Conservation (phyloP, 1,140 invertebrate species). For the Dryas iulia region DNA sequence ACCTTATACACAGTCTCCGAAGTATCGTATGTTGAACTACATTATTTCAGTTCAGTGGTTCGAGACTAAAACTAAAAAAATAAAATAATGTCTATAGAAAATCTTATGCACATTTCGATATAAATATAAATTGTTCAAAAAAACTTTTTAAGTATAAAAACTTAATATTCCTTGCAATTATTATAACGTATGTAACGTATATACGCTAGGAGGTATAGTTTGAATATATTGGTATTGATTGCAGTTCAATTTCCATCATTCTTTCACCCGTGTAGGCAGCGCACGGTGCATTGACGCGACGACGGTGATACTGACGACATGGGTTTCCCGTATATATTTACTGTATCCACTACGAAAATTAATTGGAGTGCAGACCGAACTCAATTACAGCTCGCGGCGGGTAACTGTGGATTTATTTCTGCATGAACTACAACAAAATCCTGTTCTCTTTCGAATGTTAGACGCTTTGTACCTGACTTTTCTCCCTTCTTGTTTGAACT, state of each 20-base stretch:
- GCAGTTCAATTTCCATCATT: slow-evolving; percentile 16
- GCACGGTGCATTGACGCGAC: slow-evolving; percentile 5
- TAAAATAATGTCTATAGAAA: not conserved
- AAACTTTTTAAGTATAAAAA: not conserved
- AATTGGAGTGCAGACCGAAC: slow-evolving; percentile 48
- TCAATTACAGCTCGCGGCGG: slow-evolving; percentile 44
- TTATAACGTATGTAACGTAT: too few relatives aligned
- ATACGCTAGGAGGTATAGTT: too few relatives aligned
- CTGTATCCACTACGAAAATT: slow-evolving; percentile 40
- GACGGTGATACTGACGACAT: slow-evolving; percentile 17
- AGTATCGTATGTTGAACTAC: not conserved
- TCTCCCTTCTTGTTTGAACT: slow-evolving; percentile 2
- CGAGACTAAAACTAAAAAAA: not conserved
- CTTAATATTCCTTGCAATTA: too few relatives aligned
- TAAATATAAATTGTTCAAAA: not conserved
- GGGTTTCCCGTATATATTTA: slow-evolving; percentile 30
- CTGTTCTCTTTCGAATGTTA: slow-evolving; percentile 45
- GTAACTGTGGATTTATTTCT: slow-evolving; percentile 43
- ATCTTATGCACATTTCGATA: not conserved
- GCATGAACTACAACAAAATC: slow-evolving; percentile 38
- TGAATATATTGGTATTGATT: slow-evolving; percentile 8
- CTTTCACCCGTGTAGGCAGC: slow-evolving; percentile 2
- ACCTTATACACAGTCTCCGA: not conserved
- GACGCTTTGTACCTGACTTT: slow-evolving; percentile 14
- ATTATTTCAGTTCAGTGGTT: slow-evolving; percentile 8